Evolutionary conservation across 2,113 vertebrate species (phyloP), one percentile per base, ranked within the genome.

Genomic region (Thunnus maccoyii): DNA sequence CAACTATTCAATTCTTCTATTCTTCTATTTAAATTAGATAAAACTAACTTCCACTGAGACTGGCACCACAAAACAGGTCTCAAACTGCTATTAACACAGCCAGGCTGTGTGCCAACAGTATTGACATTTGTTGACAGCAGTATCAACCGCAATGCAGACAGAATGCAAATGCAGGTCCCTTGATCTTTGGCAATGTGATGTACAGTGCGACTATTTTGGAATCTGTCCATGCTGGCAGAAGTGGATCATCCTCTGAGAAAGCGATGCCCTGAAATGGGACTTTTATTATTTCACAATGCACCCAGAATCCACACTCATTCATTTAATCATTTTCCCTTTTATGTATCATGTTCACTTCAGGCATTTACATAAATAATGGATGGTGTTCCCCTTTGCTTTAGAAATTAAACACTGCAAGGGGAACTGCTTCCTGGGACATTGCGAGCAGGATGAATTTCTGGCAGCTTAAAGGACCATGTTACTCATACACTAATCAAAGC

Each of bases 141-240:
- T 54, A 57, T 84, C 15, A 80, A 68, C 61, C 13, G 14, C 71
- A 76, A 25, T 64, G 72, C 62, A 83, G 62, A 14, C 78, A 74
- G 71, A 83, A 82, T 82, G 77, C 57, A 90, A 83, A 87, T 69
- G 58, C n/a, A 20, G 52, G 18, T 62, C 85, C 20, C 54, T 50
- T 32, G 1, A 47, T 56, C 46, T 58, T 77, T 25, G 73, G 50
- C 13, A 48, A 82, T 44, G 46, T 64, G 36, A 78, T 60, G 61
- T 80, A 66, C 55, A 82, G 20, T 56, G 66, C 4, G 18, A 75
- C 41, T 62, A 58, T 78, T 61, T 83, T 65, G 48, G 63, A 82
- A 74, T 80, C 67, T 80, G 47, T 61, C 63, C 73, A 50, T 72
- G 46, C 17, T 46, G 51, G 41, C 72, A 76, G 61, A 64, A 32